A percentile compares a stretch with the other conserved stretches of the same genome.
Conservation (phyloP, 2,888 invertebrate species). For the Odontothrips loti region DNA sequence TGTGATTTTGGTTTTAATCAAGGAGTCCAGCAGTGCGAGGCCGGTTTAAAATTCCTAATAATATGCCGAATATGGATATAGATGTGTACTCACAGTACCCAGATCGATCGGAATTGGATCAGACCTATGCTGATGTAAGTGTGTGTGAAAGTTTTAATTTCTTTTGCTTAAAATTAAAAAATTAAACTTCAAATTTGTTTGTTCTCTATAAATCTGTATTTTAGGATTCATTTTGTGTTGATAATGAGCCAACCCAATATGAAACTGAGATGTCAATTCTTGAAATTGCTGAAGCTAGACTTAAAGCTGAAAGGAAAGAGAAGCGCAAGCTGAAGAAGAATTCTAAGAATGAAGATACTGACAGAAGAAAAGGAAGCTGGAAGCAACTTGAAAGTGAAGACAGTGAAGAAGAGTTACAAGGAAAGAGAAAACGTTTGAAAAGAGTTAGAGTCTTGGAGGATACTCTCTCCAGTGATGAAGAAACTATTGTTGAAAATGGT, state of each 20-base stretch:
- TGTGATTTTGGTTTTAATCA: slow-evolving; percentile 39
- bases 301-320: neutral
- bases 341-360: neutral
- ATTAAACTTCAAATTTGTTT: slow-evolving; percentile 28
- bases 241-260: slow-evolving; percentile 53
- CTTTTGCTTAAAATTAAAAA: slow-evolving; percentile 22
- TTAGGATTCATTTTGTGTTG: slow-evolving; percentile 64
- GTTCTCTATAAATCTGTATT: slow-evolving; percentile 38
- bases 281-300: slow-evolving; percentile 50
- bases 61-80: slow-evolving; percentile 29
- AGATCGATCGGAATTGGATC: slow-evolving; percentile 42
- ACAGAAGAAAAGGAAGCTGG: neutral
- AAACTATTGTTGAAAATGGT: neutral
- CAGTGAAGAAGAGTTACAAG: neutral
- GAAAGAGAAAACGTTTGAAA: neutral
- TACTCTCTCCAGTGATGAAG: neutral
- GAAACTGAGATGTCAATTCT: slow-evolving; percentile 53
- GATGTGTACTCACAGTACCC: slow-evolving; percentile 52
- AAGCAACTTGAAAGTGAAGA: neutral
- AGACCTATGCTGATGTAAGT: slow-evolving; percentile 46
- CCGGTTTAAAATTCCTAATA: slow-evolving; percentile 42
- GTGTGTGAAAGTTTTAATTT: slow-evolving; percentile 21
- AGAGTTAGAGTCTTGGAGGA: neutral
- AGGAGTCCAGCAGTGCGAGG: slow-evolving; percentile 55
- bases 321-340: neutral